Base-by-base conservation (phyloP, 1,140 invertebrate species). In the Scaptomyza pallida region DNA sequence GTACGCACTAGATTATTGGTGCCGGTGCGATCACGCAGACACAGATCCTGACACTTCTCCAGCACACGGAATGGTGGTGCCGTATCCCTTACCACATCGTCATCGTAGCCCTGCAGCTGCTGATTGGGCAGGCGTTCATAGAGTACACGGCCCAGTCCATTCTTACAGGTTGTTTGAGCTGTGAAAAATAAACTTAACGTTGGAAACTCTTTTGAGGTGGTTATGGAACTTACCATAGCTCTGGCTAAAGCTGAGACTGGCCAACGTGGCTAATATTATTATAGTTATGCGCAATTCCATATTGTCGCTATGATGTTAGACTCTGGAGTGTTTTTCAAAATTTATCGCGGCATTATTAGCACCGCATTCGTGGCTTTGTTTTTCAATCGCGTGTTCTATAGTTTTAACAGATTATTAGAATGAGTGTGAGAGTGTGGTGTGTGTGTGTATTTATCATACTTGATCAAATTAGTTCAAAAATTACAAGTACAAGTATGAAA, bases 101-200 rank as follows among this genome's bases (percentile, higher is more conserved):
- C 96, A 78, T 97, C 96, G 76, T 96, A 97, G 55, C 96, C 96
- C 92, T 97, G 96, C 35, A 97, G 93, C 90, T 97, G 96, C 81
- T 97, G 96, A 91, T 97, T 96, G 15, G 96, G 96, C 80, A 98
- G 91, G 91, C 96, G 94, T 92, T 98, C 97, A 80, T 97, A 98
- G 90, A 97, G 95, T 13, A 97, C 94, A 83, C 96, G 94, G 15
- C 97, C 97, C 74, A 95, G 93, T 40, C 96, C 96, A 91, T 96
- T 95, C 89, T 97, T 97, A 90, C 97, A 98, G 57, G 96, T 96
- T 72, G 96, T 97, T 95, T 97, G 97, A 48, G 86, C 89, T 91
- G 35, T 0, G n/a, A 50, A 12, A 3, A 0, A 5, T 5, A 5
- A 0, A 26, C 2, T 43, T 51, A 19, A 41, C 1, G 8, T 6